Conservation (phyloP, 2,888 invertebrate genomes). For the Teleiodes luculella region DNA sequence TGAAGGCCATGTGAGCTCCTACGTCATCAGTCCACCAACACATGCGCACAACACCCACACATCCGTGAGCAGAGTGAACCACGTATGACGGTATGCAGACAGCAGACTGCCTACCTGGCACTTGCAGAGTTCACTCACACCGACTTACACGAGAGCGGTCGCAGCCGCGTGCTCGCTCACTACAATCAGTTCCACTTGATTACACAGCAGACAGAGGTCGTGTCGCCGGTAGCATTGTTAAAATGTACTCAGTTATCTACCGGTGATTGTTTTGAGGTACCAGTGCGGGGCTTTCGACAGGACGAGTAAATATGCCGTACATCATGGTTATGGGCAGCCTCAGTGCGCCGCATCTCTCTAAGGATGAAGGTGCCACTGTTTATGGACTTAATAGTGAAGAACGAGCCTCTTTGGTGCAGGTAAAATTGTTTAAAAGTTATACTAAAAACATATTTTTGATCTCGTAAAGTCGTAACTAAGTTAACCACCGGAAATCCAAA, state of each 20-base stretch:
- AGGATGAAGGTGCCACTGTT: slow-evolving; percentile 69
- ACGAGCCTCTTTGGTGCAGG: slow-evolving; percentile 33
- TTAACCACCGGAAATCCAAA: neutral
- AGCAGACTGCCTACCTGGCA: slow-evolving; percentile 44
- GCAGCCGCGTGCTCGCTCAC: slow-evolving; percentile 16
- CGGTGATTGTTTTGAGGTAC: slow-evolving; percentile 35
- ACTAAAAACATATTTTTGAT: too few relatives aligned
- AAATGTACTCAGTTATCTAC: slow-evolving; percentile 42
- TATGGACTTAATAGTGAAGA: slow-evolving; percentile 72
- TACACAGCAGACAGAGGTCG: slow-evolving; percentile 19
- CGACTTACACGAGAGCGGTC: slow-evolving; percentile 38
- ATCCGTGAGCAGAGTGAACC: slow-evolving; percentile 32
- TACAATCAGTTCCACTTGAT: slow-evolving; percentile 18
- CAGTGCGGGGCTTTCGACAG: slow-evolving; percentile 3
- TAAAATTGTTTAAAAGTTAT: too few relatives aligned
- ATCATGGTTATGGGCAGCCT: slow-evolving; percentile 74
- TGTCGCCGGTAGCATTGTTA: slow-evolving; percentile 27
- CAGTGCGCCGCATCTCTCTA: slow-evolving; percentile 63
- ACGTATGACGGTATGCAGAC: slow-evolving; percentile 31
- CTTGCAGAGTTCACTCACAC: slow-evolving; percentile 28
- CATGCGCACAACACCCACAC: slow-evolving; percentile 36
- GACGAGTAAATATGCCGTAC: slow-evolving; percentile 59
- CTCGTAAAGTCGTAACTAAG: too few relatives aligned
- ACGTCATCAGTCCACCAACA: slow-evolving; percentile 53
- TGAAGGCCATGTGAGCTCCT: slow-evolving; percentile 60